These are phyloP conservation scores for Dallia pectoralis DNA, from an alignment of 2,797 vertebrate species.

Conservation along the genomic window DNA sequence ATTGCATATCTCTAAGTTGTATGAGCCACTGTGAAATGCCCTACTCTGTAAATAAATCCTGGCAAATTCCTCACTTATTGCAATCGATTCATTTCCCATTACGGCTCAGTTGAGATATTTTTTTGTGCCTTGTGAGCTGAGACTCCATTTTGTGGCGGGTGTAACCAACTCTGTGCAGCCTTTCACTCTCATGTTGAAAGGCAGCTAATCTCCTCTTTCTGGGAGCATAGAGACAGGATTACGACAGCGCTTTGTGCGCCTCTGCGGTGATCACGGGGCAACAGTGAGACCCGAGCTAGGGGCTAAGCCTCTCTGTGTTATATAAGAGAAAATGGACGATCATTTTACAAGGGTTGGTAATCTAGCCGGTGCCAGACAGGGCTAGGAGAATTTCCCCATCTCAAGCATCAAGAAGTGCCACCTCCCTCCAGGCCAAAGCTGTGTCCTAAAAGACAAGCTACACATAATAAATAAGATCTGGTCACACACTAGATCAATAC, in stretches of 20 bases:
- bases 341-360: conserved; percentile 63
- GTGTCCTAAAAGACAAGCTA: neutral
- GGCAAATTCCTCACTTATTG: conserved; percentile 30
- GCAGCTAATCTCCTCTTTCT: conserved; percentile 44
- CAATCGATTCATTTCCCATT: conserved; percentile 50
- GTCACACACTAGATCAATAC: too few relatives aligned
- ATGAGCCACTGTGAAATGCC: conserved; percentile 28
- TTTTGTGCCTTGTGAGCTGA: conserved; percentile 25
- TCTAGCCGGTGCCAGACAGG: conserved; percentile 55
- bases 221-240: conserved; percentile 31
- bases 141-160: conserved; percentile 30
- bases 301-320: conserved; percentile 64
- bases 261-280: conserved; percentile 45
- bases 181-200: conserved; percentile 35
- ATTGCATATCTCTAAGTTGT: conserved; percentile 38
- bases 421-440: neutral
- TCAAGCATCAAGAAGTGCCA: conserved; percentile 33
- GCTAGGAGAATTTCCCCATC: conserved; percentile 34
- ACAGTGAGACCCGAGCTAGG: conserved; percentile 41
- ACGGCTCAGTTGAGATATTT: conserved; percentile 47
- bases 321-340: conserved; percentile 67
- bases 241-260: conserved; percentile 30
- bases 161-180: conserved; percentile 30
- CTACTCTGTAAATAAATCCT: conserved; percentile 43
- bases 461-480: too few relatives aligned